Evolutionary conservation across 2,797 vertebrate species (phyloP), one percentile per base, ranked within the genome.

Genomic region (Lithobates pipiens): DNA sequence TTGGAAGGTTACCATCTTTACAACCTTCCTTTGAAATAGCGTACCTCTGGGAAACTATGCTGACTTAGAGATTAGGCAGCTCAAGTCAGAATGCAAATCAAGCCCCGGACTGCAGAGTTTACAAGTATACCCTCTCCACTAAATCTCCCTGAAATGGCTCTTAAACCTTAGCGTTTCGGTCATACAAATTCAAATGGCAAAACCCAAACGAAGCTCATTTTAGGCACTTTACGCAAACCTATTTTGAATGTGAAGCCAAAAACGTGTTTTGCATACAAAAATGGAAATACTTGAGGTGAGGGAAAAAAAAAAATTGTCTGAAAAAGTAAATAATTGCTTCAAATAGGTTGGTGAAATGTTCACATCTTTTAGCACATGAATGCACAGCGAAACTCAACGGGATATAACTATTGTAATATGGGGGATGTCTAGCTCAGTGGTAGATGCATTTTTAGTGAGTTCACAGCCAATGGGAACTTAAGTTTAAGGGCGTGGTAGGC

Each of bases 221-320:
- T 32, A 34, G 50, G n/a, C 29, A 36, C 36, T 69, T 25, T 36
- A 61, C 42, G 82, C 32, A 21, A 69, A 57, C 10, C 21, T 10
- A 46, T 61, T 69, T 57, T 57, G 74, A 83, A 34, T 84, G 50
- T 15, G 32, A 77, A 61, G 68, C 34, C 21, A 1, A 39, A 39
- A 76, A 11, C 11, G 18, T 39, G n/a, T 23, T 83, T 76, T 84
- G 65, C 44, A 77, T 77, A 77, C n/a, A 21, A 9, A 36, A 70
- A 84, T 57, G 44, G 16, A 74, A 67, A 82, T 75, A 42, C 36
- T 36, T 18, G 5, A 73, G 16, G 63, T 32, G 27, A 13, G n/a
- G 15, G 65, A 5, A 18, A 29, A 36, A 68, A 39, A 10, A 16
- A 65, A 29, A n/a, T 27, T 5, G 46, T 25, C 50, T 61, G 54